phyloP scores from a whole-genome alignment of 2,888 invertebrate species.

The Xestia sexstrigata region DNA sequence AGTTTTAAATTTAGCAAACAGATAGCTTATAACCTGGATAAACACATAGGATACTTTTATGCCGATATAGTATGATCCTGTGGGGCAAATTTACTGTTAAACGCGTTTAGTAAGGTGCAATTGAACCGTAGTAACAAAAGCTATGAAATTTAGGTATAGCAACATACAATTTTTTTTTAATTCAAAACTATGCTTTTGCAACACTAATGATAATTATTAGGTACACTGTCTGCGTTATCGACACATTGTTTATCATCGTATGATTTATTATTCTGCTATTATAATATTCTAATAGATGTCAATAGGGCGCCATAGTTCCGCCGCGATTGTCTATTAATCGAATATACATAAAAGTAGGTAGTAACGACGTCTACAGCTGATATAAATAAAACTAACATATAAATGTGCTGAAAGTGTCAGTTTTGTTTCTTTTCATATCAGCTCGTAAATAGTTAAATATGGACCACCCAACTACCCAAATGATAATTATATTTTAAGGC shows the following conservation, averaged over 20 bases:
- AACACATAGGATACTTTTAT: too few species aligned
- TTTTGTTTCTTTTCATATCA: slow-evolving; percentile 24
- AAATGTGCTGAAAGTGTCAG: neutral
- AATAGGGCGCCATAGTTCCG: slow-evolving; percentile 53
- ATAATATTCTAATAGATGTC: slow-evolving; percentile 23
- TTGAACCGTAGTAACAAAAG: neutral
- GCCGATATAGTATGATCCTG: too few species aligned
- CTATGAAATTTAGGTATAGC: neutral
- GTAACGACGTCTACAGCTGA: neutral
- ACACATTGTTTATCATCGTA: slow-evolving; percentile 26
- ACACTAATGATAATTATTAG: neutral
- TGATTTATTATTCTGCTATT: slow-evolving; percentile 13
- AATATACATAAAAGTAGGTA: neutral
- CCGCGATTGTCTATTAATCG: slow-evolving; percentile 32
- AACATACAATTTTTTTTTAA: neutral
- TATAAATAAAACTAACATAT: neutral
- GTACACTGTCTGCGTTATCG: slow-evolving; percentile 13
- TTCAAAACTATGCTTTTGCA: neutral
- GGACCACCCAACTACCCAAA: neutral
- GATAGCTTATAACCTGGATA: too few species aligned
- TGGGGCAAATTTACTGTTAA: too few species aligned
- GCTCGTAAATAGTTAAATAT: neutral
- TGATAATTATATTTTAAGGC: slow-evolving; percentile 3
- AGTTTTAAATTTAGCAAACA: too few species aligned
- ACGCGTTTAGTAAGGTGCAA: neutral